Evolutionary conservation across 1,140 invertebrate species (phyloP), one percentile per base, ranked within the genome.

Genomic region (Theocolax elegans): DNA sequence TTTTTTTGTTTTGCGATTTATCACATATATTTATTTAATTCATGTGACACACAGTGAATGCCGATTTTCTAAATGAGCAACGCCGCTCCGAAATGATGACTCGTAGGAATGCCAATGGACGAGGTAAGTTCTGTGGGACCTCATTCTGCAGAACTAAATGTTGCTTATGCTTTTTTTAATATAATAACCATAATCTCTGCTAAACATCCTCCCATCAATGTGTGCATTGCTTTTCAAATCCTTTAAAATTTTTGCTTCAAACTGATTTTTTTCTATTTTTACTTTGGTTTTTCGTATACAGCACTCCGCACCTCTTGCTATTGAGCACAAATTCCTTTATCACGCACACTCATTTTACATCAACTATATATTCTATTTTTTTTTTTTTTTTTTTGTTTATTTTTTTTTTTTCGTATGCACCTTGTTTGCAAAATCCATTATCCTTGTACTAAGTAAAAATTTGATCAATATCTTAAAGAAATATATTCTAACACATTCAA

Each of bases 41-140:
- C 35, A 29, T 65, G 10, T 71, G 13, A 51, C n/a, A n/a, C n/a
- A 60, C 42, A 71, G 69, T 71, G 62, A 60, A 51, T 56, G 77
- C 78, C 72, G 73, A 82, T 67, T 85, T 81, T 75, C 77, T 85
- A 75, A 84, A 85, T 75, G 82, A 84, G 75, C 83, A 83, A 81
- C 72, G 82, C 29, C 80, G 79, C 62, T 75, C 69, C 29, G 79
- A 79, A 51, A 76, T 81, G 64, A 76, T 76, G 71, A 69, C 78
- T 72, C 73, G 75, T 66, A 81, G 76, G 25, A 73, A 76, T 71
- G 49, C 65, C 73, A 76, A 74, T 72, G 76, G 72, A 73, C 74
- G 76, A 79, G 77, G 80, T 82, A 79, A 78, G 72, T 76, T 58
- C 42, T 58, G 51, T 49, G 25, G 17, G 15, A 21, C 17, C 12